Percentiles rank a stretch among this genome's conserved stretches.
Evolutionary conservation across 53 echinoderm and acorn worm species (phyloP).

Genomic region (Paelopatides confundens): DNA sequence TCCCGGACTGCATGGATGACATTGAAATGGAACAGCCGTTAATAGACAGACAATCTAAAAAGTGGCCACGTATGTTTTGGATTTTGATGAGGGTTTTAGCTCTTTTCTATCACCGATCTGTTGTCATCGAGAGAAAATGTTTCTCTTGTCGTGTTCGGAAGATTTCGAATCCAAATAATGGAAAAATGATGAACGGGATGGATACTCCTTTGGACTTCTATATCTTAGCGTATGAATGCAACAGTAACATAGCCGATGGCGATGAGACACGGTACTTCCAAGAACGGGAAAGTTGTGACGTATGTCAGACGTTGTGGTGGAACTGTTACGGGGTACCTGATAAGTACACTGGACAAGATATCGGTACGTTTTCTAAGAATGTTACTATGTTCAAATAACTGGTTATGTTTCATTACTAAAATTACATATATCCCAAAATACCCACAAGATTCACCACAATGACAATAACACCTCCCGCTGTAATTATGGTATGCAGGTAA

Average conservation of each 20-base stretch:
- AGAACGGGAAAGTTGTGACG: not conserved
- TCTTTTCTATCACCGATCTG: not conserved
- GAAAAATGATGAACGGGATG: not conserved
- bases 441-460: too few species aligned
- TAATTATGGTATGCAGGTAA: too few species aligned
- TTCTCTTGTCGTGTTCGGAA: not conserved
- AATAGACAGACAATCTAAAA: not conserved
- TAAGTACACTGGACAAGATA: slow-evolving; percentile 1
- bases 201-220: not conserved
- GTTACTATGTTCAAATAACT: too few species aligned
- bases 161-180: not conserved
- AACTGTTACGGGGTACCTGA: not conserved
- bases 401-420: too few species aligned
- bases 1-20: too few species aligned
- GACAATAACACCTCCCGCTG: too few species aligned
- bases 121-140: slow-evolving; percentile 2
- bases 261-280: slow-evolving; percentile 1
- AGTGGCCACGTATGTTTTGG: slow-evolving; percentile 22
- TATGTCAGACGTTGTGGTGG: slow-evolving; percentile 28
- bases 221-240: not conserved
- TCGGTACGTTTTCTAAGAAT: slow-evolving; percentile 16
- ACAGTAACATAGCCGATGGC: not conserved
- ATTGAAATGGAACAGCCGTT: not conserved
- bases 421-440: too few species aligned
- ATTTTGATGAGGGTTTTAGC: not conserved